Base-by-base conservation (phyloP, 2,797 vertebrate species). In the Heteromormyrus szaboi region DNA sequence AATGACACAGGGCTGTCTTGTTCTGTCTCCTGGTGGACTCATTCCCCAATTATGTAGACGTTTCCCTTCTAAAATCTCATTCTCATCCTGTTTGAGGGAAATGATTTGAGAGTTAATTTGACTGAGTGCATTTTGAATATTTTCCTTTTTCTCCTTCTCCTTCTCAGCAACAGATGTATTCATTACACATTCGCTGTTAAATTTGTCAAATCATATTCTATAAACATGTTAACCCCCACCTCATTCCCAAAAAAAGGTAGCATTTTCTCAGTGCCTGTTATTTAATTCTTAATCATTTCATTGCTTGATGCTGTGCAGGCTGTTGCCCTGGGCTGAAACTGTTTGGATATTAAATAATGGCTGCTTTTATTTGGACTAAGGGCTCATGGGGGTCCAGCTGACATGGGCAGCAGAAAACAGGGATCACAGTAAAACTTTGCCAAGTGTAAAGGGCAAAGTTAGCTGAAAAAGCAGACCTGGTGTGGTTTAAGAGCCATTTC, bases 331-430 rank as follows among this genome's bases (percentile, higher is more conserved):
- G 65, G 29, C 65, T 72, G 65, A 14, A 72, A 17, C 65, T 33
- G 65, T 14, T 14, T 72, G 25, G 29, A 2, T 79, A 19, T 46
- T 85, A 14, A 48, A 48, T 86, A 88, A 90, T 22, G 11, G 50
- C 54, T 22, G 59, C 51, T 76, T 81, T 89, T 88, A 54, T 90
- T 90, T 86, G 65, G 65, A 53, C 33, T 48, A 29, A 54, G 54
- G 29, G 17, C 33, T 86, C 11, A 19, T 25, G 50, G 65, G 4
- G 41, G 89, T 56, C 85, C 51, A 56, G 22, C 51, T 86, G 85
- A 86, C 51, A 17, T 56, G 5, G 50, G 85, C 44, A 79, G 65
- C 48, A 79, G 56, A 48, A 14, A 33, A 33, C 37, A 11, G 85
- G n/a, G 48, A n/a, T 84, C 44, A 33, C 14, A 14, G 3, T 53